Conservation (phyloP, 2,113 vertebrate species). For the Barnardius zonarius region DNA sequence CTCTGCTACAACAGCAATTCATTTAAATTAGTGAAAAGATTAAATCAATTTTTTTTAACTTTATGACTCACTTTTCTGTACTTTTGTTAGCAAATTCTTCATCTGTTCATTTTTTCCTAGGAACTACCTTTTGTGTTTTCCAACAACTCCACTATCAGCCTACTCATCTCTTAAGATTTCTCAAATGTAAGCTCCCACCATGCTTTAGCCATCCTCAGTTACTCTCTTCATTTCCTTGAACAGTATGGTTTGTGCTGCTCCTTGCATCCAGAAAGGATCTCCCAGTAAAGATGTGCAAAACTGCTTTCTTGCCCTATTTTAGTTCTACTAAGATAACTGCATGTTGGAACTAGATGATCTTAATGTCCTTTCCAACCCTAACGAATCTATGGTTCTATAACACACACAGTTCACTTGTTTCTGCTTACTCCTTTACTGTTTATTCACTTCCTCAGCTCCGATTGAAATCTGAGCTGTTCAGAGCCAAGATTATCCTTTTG, state of each 20-base stretch:
- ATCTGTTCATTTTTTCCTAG: background rate
- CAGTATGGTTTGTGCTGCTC: background rate
- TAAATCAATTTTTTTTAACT: background rate
- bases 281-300: background rate
- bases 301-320: background rate
- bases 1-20: background rate
- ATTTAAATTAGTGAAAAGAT: background rate
- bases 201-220: background rate
- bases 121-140: background rate
- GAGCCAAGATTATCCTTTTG: background rate
- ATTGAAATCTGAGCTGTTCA: background rate
- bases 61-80: background rate
- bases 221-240: background rate
- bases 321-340: background rate
- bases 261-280: background rate
- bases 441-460: background rate
- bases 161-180: background rate
- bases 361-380: no score
- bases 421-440: background rate
- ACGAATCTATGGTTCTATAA: no score
- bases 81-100: background rate
- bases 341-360: no score
- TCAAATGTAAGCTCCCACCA: accelerated
- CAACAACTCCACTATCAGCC: background rate
- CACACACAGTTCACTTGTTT: background rate